Base-by-base conservation (phyloP, 1,140 invertebrate genomes). In the Drosophila malerkotliana region DNA sequence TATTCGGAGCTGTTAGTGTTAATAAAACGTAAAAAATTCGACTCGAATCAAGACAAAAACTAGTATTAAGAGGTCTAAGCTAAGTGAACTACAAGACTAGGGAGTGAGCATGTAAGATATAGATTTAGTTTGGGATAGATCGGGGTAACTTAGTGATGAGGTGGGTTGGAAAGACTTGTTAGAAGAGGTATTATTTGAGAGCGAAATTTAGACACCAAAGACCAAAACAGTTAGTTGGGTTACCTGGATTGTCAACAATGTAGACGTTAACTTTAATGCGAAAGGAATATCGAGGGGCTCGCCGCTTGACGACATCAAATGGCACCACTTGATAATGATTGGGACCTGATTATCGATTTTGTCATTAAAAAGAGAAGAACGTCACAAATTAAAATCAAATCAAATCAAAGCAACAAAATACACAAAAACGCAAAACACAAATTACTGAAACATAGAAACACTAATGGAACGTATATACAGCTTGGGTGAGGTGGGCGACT, bases 1-100 rank as follows among this genome's bases (percentile, higher is more conserved):
- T 91, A 81, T 93, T 93, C 62, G 94, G 94, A 62, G 92, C 94
- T 92, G 83, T 91, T 90, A 79, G 80, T 91, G 68, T 88, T 77
- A 78, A 83, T 83, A 81, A 85, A 89, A 89, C 75, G 79, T 91
- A 71, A 78, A 64, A 91, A 26, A 53, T 73, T 72, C 51, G 72
- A 84, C 62, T 47, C 45, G 51, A 8, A 41, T 15, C 37, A 56
- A 59, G 10, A 26, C 26, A 24, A 47, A 59, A 56, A 32, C 49
- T 68, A 44, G 9, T 44, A 44, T n/a, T 44, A 44, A 69, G 15
- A 32, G 14, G 4, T 48, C 44, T 37, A 57, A 32, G 39, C 59
- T 74, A 64, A n/a, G 60, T 62, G 71, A 53, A 32, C 58, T 74
- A 74, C 69, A 6, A 28, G 60, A 64, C 72, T 63, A 64, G 39